These are phyloP conservation scores for Lepilemur septentrionalis DNA, from an alignment of 2,797 vertebrate species.

Conservation along the genomic window DNA sequence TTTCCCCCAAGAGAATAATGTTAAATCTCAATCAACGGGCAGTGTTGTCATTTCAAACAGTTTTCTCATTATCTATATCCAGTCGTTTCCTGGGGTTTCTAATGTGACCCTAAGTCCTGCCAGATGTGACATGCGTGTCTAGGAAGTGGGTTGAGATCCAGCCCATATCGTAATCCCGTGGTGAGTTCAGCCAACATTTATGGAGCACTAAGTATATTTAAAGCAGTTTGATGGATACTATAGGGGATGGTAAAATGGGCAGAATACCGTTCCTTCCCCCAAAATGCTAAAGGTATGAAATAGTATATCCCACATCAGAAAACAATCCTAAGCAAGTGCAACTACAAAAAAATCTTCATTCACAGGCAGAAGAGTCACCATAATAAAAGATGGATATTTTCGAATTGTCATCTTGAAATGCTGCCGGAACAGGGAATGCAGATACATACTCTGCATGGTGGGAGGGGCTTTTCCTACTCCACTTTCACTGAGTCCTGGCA, in stretches of 20 bases:
- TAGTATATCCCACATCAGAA: background rate
- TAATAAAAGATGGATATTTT: background rate
- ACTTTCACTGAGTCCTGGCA: background rate
- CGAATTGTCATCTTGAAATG: background rate
- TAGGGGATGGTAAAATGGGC: background rate
- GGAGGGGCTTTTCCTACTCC: background rate
- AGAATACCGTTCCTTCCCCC: background rate
- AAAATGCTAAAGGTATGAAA: background rate
- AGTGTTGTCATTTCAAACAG: background rate
- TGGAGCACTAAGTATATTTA: background rate
- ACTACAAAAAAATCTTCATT: background rate
- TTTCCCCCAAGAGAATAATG: background rate
- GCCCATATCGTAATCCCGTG: background rate
- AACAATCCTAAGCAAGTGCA: background rate
- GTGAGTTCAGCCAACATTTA: background rate
- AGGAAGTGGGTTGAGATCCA: background rate
- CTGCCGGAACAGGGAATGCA: background rate
- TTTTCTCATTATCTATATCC: background rate
- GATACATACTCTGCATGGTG: rapidly evolving
- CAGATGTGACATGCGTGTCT: background rate
- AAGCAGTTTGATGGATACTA: background rate
- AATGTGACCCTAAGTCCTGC: background rate
- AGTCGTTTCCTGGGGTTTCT: background rate
- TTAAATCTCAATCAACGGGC: background rate
- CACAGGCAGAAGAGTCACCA: background rate